These are phyloP conservation scores for Hirudo medicinalis DNA, from an alignment of 1,140 invertebrate species.

Conservation along the genomic window DNA sequence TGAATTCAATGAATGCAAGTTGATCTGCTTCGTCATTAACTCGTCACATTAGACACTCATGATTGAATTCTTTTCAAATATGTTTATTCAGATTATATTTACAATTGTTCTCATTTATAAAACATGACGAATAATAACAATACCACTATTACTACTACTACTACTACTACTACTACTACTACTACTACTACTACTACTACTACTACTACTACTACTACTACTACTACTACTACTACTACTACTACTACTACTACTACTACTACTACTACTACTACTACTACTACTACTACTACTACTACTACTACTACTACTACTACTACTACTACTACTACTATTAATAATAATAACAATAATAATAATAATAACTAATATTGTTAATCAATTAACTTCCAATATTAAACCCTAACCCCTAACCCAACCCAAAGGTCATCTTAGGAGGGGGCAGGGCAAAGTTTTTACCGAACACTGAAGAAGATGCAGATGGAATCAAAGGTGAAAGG, in stretches of 20 bases:
- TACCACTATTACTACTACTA: not conserved
- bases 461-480: not conserved
- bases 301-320: not conserved
- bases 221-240: not conserved
- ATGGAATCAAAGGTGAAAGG: not conserved
- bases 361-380: not conserved
- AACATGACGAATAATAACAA: constrained; percentile 9
- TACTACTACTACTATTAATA: not conserved
- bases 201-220: not conserved
- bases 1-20: too few relatives aligned
- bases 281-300: not conserved
- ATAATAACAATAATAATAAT: not conserved
- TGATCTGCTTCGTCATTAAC: too few relatives aligned
- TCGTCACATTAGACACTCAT: too few relatives aligned
- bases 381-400: too few relatives aligned
- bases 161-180: not conserved
- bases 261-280: not conserved
- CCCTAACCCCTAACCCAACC: too few relatives aligned
- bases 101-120: too few relatives aligned
- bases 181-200: not conserved
- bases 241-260: not conserved
- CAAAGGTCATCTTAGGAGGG: not conserved
- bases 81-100: too few relatives aligned
- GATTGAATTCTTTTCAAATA: not conserved
- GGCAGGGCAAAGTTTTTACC: not conserved